These are phyloP conservation scores for Lophius piscatorius DNA, from an alignment of 2,113 vertebrate species.

Conservation along the genomic window DNA sequence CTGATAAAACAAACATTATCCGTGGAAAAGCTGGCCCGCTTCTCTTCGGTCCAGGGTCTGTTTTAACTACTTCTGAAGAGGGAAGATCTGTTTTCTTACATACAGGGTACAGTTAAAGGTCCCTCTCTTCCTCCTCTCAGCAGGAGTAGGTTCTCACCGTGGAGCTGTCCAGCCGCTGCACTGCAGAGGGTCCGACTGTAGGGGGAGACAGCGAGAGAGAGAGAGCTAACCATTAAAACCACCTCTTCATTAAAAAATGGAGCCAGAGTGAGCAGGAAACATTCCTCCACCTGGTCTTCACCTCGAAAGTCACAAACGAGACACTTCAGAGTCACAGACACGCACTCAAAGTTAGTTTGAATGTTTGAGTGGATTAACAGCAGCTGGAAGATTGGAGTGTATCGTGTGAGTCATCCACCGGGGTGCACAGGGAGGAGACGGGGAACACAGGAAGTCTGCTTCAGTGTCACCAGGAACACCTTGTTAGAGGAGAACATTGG, in stretches of 20 bases:
- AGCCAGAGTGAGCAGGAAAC: slow-evolving; percentile 24
- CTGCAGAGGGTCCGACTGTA: slow-evolving; percentile 89
- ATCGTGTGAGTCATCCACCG: slow-evolving; percentile 38
- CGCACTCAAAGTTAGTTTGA: slow-evolving; percentile 34
- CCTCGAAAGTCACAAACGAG: slow-evolving; percentile 6
- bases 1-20: slow-evolving; percentile 5
- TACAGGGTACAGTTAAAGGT: slow-evolving; percentile 80
- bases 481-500: slow-evolving; percentile 57
- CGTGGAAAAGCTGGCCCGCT: slow-evolving; percentile 1
- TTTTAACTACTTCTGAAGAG: slow-evolving; percentile 30
- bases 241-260: neutral
- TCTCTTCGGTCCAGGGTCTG: slow-evolving; percentile 12
- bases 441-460: slow-evolving; percentile 30
- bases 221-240: neutral
- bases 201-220: slow-evolving; percentile 75
- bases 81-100: slow-evolving; percentile 73
- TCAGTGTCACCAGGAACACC: slow-evolving; percentile 38
- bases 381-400: slow-evolving; percentile 17
- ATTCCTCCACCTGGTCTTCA: slow-evolving; percentile 16
- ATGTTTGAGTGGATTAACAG: slow-evolving; percentile 47
- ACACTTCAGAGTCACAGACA: slow-evolving; percentile 21
- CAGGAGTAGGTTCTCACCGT: slow-evolving; percentile 99
- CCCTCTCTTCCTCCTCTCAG: slow-evolving; percentile 90
- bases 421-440: slow-evolving; percentile 42
- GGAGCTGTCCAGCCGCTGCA: slow-evolving; percentile 98